A percentile compares a stretch with the other conserved stretches of the same genome.
Evolutionary conservation across 2,113 vertebrate species (phyloP).

Genomic region (Gavia stellata): DNA sequence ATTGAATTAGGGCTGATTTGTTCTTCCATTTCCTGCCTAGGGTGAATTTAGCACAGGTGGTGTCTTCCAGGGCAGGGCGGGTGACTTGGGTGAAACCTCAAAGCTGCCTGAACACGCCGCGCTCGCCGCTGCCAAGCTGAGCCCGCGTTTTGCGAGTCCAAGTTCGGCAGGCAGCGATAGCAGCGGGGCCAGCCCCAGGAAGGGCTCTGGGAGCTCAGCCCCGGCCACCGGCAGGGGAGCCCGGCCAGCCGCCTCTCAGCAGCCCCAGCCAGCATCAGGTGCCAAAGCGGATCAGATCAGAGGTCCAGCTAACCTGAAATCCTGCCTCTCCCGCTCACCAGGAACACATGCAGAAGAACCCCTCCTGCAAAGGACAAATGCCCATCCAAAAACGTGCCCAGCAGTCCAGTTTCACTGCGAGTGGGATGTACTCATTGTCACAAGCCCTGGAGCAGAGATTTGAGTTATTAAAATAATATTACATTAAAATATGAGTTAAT

Average conservation of each 20-base stretch:
- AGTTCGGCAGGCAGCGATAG: neutral
- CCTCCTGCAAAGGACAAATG: constrained; percentile 6
- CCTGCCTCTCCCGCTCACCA: neutral
- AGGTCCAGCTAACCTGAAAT: constrained; percentile 29
- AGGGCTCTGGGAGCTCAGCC: neutral
- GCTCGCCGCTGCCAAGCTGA: neutral
- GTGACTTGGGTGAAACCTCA: neutral
- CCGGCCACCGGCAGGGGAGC: neutral
- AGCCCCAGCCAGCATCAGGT: neutral
- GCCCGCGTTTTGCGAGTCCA: neutral
- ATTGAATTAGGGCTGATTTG: constrained; percentile 48
- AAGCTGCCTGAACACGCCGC: constrained; percentile 8
- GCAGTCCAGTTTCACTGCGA: neutral
- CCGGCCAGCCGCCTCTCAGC: neutral
- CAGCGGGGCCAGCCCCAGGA: neutral
- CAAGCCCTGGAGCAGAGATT: neutral
- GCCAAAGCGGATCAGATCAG: constrained; percentile 44
- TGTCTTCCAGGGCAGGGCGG: constrained; percentile 27
- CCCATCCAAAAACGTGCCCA: neutral
- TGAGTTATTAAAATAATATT: constrained; percentile 10
- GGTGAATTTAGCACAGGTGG: constrained; percentile 43
- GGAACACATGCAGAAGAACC: neutral
- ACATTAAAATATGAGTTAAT: constrained; percentile 6
- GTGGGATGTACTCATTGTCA: neutral
- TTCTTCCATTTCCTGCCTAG: constrained; percentile 46